These are phyloP conservation scores for Philereme transversata DNA, from an alignment of 2,888 invertebrate genomes.

Conservation along the genomic window DNA sequence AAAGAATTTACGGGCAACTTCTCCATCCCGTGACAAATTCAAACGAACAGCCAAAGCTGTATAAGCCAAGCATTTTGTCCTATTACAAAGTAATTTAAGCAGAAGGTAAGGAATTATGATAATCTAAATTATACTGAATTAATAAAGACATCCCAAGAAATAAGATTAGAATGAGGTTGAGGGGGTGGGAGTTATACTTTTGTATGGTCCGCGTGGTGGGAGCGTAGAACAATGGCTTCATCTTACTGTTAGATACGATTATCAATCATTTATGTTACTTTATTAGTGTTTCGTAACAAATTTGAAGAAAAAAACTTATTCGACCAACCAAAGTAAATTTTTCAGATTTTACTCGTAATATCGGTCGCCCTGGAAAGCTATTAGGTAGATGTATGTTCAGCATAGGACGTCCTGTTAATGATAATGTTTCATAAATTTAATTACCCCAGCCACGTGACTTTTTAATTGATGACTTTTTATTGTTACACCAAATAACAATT, in stretches of 20 bases:
- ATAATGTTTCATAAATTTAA: too few species aligned
- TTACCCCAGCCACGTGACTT: too few species aligned
- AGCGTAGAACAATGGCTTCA: constrained; percentile 13
- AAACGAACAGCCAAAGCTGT: constrained; percentile 43
- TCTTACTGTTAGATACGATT: constrained; percentile 9
- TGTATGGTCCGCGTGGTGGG: not conserved
- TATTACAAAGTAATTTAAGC: constrained; percentile 49
- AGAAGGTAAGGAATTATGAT: constrained; percentile 51
- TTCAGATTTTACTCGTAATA: too few species aligned
- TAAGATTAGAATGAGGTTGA: constrained; percentile 29
- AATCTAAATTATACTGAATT: constrained; percentile 52
- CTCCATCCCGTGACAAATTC: constrained; percentile 34
- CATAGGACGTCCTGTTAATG: too few species aligned
- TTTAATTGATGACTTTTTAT: too few species aligned
- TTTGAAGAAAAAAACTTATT: too few species aligned
- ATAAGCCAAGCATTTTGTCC: constrained; percentile 47
- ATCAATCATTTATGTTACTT: not conserved
- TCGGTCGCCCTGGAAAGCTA: too few species aligned
- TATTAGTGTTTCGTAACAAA: too few species aligned
- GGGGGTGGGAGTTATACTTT: constrained; percentile 23
- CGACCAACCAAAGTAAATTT: too few species aligned
- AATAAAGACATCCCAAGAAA: constrained; percentile 44
- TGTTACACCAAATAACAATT: too few species aligned
- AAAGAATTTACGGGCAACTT: constrained; percentile 23
- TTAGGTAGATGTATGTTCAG: too few species aligned